These are phyloP conservation scores for Helicoverpa armigera DNA, from an alignment of 1,140 invertebrate genomes.

Conservation along the genomic window DNA sequence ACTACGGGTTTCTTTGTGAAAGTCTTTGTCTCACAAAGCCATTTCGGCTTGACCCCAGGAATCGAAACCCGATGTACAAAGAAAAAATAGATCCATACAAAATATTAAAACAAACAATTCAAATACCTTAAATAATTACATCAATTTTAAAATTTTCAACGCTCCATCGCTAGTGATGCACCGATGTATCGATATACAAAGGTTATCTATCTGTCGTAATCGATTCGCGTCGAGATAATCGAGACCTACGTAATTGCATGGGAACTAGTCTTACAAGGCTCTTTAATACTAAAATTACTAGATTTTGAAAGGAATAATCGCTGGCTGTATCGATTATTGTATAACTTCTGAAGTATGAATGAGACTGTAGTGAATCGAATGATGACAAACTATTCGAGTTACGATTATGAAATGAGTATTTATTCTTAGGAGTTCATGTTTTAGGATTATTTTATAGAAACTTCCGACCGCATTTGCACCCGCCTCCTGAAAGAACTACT, in stretches of 20 bases:
- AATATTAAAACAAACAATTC: neutral
- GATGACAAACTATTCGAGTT: too few species aligned
- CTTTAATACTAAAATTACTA: conserved; percentile 15
- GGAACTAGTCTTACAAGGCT: conserved; percentile 35
- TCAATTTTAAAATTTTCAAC: neutral
- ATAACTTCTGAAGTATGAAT: neutral
- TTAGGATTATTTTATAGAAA: too few species aligned
- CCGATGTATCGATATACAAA: conserved; percentile 33
- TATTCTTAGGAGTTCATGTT: too few species aligned
- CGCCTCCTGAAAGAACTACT: too few species aligned
- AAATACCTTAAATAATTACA: neutral
- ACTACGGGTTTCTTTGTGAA: too few species aligned
- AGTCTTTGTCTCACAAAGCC: too few species aligned
- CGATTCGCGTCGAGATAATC: conserved; percentile 40
- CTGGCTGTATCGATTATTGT: neutral
- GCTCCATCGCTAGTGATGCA: conserved; percentile 11
- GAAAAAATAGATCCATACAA: too few species aligned
- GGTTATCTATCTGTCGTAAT: conserved; percentile 30
- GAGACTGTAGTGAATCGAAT: neutral
- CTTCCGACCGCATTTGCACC: too few species aligned
- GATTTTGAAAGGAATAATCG: conserved; percentile 29
- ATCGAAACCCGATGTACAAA: too few species aligned
- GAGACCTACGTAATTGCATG: conserved; percentile 31
- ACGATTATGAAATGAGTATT: too few species aligned
- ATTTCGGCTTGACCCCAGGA: too few species aligned